Conservation (phyloP, 2,888 invertebrate genomes). For the Shargacucullia verbasci region DNA sequence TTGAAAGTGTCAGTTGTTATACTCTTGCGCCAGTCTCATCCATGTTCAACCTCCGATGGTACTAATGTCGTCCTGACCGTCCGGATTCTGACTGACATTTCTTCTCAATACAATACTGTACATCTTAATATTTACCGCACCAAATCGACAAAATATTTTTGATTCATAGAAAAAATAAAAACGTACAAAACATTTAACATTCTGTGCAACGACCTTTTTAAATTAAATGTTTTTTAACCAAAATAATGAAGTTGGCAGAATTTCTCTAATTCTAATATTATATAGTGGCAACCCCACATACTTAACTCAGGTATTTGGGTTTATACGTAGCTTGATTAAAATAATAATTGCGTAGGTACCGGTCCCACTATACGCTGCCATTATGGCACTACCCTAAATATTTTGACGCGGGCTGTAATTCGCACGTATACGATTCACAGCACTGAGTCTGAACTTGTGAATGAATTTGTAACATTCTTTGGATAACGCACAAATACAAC, state of each 20-base stretch:
- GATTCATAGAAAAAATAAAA: too few species aligned
- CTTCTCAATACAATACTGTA: too few species aligned
- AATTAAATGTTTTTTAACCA: slow-evolving; percentile 27
- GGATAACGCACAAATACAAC: slow-evolving; percentile 11
- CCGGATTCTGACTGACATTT: too few species aligned
- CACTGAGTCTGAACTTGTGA: slow-evolving; percentile 31
- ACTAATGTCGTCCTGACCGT: too few species aligned
- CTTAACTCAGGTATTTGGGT: slow-evolving; percentile 53
- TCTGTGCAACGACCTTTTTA: too few species aligned
- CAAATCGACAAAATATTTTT: too few species aligned
- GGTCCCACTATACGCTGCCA: slow-evolving; percentile 51
- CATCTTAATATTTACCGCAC: too few species aligned
- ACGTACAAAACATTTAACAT: too few species aligned
- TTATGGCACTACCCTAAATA: slow-evolving; percentile 66
- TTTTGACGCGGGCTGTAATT: slow-evolving; percentile 59
- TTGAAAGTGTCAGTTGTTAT: too few species aligned
- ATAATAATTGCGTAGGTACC: slow-evolving; percentile 64
- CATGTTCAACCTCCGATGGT: too few species aligned
- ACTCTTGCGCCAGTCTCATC: too few species aligned
- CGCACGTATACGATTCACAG: slow-evolving; percentile 28
- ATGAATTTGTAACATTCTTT: slow-evolving; percentile 51
- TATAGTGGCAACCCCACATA: slow-evolving; percentile 34
- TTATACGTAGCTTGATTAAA: slow-evolving; percentile 61
- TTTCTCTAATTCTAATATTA: slow-evolving; percentile 38
- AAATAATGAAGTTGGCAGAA: slow-evolving; percentile 43